phyloP scores from a whole-genome alignment of 2,113 vertebrate species.

The Gila orcuttii region DNA sequence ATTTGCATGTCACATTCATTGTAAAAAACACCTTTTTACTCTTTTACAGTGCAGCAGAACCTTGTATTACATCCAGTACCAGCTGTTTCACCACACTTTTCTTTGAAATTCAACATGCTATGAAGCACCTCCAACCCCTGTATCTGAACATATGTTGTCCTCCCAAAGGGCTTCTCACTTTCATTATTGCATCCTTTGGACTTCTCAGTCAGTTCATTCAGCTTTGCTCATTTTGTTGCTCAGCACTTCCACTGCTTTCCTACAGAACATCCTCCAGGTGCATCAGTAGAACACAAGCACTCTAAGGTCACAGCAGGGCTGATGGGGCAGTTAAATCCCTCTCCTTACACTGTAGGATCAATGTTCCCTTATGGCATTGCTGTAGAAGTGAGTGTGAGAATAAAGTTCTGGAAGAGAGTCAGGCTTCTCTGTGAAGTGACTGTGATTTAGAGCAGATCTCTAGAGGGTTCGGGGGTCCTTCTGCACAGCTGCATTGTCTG shows the following conservation, averaged over 20 bases:
- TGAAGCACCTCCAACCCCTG: background rate
- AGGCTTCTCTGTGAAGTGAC: constrained; percentile 30
- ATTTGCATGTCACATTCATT: background rate
- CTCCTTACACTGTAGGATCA: background rate
- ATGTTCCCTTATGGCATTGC: constrained; percentile 3
- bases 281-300: background rate
- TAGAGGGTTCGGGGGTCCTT: constrained; percentile 6
- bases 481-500: constrained; percentile 29
- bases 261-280: background rate
- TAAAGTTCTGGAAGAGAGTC: background rate
- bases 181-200: background rate
- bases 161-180: background rate
- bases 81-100: background rate
- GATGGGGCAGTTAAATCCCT: constrained; percentile 14
- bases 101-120: background rate
- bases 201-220: background rate
- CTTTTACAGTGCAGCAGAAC: background rate
- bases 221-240: background rate
- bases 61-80: background rate
- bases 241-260: background rate
- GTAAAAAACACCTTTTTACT: background rate
- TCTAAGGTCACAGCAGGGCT: constrained; percentile 1
- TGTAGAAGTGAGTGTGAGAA: constrained; percentile 39
- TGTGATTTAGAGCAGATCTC: constrained; percentile 35
- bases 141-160: background rate